Evolutionary conservation across 2,797 vertebrate species (phyloP).

Genomic region (Galagoides demidoff): DNA sequence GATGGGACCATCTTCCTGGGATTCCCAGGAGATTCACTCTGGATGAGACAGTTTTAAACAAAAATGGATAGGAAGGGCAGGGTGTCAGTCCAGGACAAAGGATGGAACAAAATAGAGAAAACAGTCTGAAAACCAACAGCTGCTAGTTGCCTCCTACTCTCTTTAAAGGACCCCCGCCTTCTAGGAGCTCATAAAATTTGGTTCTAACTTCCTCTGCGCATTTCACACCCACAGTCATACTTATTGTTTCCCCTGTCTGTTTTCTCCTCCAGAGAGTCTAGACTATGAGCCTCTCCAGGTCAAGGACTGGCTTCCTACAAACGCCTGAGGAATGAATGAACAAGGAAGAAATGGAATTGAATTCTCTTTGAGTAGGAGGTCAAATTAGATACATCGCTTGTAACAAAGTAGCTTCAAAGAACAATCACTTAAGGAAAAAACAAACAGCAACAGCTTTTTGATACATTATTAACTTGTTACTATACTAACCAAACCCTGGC

Average conservation of each 20-base stretch:
- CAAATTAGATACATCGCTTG: conserved; percentile 39
- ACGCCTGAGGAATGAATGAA: conserved; percentile 16
- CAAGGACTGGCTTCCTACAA: conserved; percentile 48
- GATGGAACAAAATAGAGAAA: conserved; percentile 1
- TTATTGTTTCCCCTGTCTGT: neutral
- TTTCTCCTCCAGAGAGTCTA: conserved; percentile 46
- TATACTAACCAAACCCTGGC: neutral
- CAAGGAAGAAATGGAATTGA: neutral
- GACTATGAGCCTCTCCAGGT: conserved; percentile 14
- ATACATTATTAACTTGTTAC: neutral
- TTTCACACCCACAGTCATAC: neutral
- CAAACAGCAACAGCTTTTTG: conserved; percentile 25
- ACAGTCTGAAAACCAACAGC: neutral
- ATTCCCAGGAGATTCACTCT: neutral
- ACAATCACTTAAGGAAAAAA: conserved; percentile 14
- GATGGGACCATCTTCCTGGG: neutral
- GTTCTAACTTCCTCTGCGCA: neutral
- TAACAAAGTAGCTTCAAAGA: conserved; percentile 18
- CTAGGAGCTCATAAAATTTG: neutral
- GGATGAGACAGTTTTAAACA: neutral
- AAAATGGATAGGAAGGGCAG: neutral
- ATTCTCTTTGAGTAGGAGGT: conserved; percentile 9
- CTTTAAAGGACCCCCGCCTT: neutral
- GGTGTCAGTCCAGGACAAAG: neutral
- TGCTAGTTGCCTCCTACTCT: neutral